Percentiles rank a stretch among this genome's conserved stretches.
Conservation (phyloP, 2,888 invertebrate species). For the Allophyes oxyacanthae region DNA sequence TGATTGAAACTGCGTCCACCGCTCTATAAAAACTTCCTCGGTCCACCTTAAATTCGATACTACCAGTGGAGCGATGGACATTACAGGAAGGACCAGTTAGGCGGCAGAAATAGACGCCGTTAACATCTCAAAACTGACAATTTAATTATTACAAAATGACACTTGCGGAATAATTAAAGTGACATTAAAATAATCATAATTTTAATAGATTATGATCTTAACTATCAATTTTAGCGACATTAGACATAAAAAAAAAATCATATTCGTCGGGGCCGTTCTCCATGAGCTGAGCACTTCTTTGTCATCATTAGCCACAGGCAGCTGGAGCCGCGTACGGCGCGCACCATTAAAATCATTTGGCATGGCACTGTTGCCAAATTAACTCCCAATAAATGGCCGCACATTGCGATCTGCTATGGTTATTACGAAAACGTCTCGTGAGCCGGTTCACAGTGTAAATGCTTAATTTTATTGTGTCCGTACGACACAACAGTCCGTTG, state of each 20-base stretch:
- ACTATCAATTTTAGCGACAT: slow-evolving; percentile 29
- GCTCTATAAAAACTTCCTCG: too few species aligned
- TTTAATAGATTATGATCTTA: slow-evolving; percentile 33
- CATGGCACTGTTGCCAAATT: slow-evolving; percentile 75
- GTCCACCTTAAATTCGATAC: too few species aligned
- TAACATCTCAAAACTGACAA: slow-evolving; percentile 14
- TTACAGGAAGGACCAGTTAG: too few species aligned
- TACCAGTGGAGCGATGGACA: too few species aligned
- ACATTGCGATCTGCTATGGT: slow-evolving; percentile 64
- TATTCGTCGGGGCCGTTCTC: slow-evolving; percentile 9
- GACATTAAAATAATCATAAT: slow-evolving; percentile 24
- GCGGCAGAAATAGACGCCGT: too few species aligned
- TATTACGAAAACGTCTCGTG: slow-evolving; percentile 75
- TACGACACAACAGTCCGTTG: slow-evolving; percentile 71
- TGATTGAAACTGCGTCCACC: too few species aligned
- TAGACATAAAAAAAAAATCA: slow-evolving; percentile 40
- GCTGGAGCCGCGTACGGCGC: slow-evolving; percentile 46
- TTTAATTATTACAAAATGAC: slow-evolving; percentile 23
- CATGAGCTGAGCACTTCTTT: slow-evolving; percentile 18
- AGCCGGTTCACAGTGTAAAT: slow-evolving; percentile 68
- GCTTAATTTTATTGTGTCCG: slow-evolving; percentile 82
- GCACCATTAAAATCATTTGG: slow-evolving; percentile 67
- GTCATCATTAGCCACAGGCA: slow-evolving; percentile 31
- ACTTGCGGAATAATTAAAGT: slow-evolving; percentile 18
- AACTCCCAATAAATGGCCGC: slow-evolving; percentile 71